phyloP scores from a whole-genome alignment of 2,797 vertebrate genomes.

The Hydrocynus forskahlii region DNA sequence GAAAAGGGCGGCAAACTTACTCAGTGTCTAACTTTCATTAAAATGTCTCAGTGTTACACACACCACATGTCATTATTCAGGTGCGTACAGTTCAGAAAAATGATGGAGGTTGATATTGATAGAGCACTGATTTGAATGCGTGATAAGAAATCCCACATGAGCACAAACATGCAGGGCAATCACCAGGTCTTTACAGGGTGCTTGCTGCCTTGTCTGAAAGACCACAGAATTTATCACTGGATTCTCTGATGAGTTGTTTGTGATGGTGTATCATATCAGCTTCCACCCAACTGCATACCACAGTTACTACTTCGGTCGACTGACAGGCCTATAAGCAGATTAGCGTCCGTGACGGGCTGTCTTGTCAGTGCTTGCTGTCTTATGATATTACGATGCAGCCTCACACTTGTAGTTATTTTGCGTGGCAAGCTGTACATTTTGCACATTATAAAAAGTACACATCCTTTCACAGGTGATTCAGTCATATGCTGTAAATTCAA shows the following conservation, averaged over 20 bases:
- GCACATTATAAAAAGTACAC: background rate
- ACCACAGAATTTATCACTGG: conserved; percentile 5
- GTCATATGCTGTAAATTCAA: no score
- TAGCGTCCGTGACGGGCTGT: conserved; percentile 12
- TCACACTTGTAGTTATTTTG: background rate
- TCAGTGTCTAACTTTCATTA: background rate
- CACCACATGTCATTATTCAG: background rate
- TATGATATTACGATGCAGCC: background rate
- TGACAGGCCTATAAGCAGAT: conserved; percentile 13
- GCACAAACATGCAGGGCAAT: background rate
- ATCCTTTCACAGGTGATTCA: no score
- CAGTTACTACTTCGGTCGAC: conserved; percentile 34
- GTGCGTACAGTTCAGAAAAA: background rate
- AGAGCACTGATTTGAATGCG: background rate
- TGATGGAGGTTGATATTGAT: background rate
- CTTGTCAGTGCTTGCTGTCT: background rate
- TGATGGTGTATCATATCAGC: background rate
- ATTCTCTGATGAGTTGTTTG: conserved; percentile 2
- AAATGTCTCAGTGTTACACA: background rate
- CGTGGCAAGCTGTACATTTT: background rate
- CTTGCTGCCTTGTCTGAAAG: background rate
- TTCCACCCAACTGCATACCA: conserved; percentile 1
- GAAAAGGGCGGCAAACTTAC: background rate
- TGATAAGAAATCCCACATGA: background rate
- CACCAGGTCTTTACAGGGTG: background rate